Evolutionary conservation across 2,797 vertebrate genomes (phyloP).

Genomic region (Myotis vivesi): DNA sequence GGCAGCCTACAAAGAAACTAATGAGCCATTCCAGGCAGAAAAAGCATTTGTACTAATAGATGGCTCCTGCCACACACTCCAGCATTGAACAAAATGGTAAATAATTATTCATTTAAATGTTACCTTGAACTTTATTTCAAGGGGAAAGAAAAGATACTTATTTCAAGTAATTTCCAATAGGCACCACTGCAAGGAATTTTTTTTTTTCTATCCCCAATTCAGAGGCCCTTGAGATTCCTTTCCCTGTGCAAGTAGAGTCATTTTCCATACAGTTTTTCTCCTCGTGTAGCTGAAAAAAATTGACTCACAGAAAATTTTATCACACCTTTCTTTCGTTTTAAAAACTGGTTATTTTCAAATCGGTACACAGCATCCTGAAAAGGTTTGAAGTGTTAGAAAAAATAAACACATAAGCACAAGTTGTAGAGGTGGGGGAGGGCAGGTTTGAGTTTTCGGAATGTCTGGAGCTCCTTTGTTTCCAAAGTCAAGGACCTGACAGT

Average conservation of each 20-base stretch:
- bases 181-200: conserved; percentile 60
- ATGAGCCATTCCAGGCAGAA: conserved; percentile 84
- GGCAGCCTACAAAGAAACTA: conserved; percentile 80
- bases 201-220: conserved; percentile 57
- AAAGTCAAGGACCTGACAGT: not conserved
- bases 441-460: not conserved
- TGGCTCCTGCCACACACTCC: conserved; percentile 77
- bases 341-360: conserved; percentile 51
- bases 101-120: conserved; percentile 85
- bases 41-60: conserved; percentile 82
- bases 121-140: conserved; percentile 83
- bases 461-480: conserved; percentile 22
- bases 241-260: conserved; percentile 58
- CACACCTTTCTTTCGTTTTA: conserved; percentile 36
- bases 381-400: conserved; percentile 43
- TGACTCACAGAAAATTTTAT: conserved; percentile 35
- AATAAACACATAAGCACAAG: not conserved
- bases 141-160: conserved; percentile 35
- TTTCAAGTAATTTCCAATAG: conserved; percentile 72
- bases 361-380: not conserved
- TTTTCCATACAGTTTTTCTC: conserved; percentile 53
- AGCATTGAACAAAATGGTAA: conserved; percentile 84
- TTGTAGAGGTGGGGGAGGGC: not conserved
- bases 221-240: conserved; percentile 72
- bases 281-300: not conserved